Conservation (phyloP, 2,888 invertebrate genomes). For the Stenolophus ochropezus region DNA sequence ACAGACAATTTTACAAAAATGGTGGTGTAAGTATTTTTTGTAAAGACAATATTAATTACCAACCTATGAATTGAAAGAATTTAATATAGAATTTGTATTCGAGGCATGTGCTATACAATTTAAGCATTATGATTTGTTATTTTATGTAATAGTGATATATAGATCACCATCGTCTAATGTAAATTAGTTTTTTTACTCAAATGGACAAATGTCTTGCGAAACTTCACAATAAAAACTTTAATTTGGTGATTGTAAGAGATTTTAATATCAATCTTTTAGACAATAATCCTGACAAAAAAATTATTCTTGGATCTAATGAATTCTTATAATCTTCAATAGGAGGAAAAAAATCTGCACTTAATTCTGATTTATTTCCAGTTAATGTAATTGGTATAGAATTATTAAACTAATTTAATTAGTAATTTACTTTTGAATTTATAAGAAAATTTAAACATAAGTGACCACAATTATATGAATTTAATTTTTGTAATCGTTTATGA, state of each 20-base stretch:
- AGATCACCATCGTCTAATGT: not conserved
- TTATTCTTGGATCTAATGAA: slow-evolving; percentile 18
- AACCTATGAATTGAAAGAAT: not conserved
- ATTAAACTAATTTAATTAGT: too few species aligned
- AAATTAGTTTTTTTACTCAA: not conserved
- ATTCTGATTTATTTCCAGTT: too few species aligned
- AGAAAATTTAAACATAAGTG: too few species aligned
- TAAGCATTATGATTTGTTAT: not conserved
- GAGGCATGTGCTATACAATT: not conserved
- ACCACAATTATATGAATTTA: too few species aligned
- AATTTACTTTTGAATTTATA: too few species aligned
- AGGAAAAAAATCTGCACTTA: too few species aligned
- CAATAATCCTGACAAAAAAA: not conserved
- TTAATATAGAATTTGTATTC: not conserved
- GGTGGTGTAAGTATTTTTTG: not conserved
- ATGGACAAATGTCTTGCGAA: not conserved
- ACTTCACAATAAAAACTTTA: not conserved
- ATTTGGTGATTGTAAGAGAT: not conserved
- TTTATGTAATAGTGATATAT: not conserved
- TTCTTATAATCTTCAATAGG: not conserved
- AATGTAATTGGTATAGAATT: too few species aligned
- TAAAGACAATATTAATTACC: not conserved
- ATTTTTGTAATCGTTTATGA: too few species aligned
- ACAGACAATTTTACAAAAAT: not conserved
- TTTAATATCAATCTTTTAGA: slow-evolving; percentile 28